Percentiles rank a stretch among this genome's conserved stretches.
Evolutionary conservation across 2,797 vertebrate species (phyloP).

Genomic region (Siniperca obscura): DNA sequence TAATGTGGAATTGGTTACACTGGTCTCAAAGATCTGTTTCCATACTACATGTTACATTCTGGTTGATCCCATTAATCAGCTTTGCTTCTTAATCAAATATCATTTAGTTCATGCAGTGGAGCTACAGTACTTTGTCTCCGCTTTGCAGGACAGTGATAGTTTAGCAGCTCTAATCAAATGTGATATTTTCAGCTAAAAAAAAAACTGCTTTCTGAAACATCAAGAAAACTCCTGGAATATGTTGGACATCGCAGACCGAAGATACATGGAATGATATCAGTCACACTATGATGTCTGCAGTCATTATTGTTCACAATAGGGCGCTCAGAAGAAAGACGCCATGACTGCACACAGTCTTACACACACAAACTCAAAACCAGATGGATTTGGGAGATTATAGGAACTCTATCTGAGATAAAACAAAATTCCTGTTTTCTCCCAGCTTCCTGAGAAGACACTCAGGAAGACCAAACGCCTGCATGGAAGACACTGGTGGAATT

Average conservation of each 20-base stretch:
- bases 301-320: slow-evolving; percentile 38
- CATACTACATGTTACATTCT: neutral
- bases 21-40: neutral
- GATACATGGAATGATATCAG: neutral
- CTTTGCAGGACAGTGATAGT: neutral
- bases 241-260: neutral
- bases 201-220: neutral
- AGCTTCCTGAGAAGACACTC: slow-evolving; percentile 58
- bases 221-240: neutral
- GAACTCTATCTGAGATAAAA: slow-evolving; percentile 73
- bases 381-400: slow-evolving; percentile 69
- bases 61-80: neutral
- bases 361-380: slow-evolving; percentile 55
- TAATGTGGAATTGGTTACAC: neutral
- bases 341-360: slow-evolving; percentile 38
- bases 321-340: slow-evolving; percentile 47
- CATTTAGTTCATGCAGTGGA: neutral
- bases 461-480: slow-evolving; percentile 31
- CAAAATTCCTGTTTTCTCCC: slow-evolving; percentile 58
- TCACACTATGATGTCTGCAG: neutral
- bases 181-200: neutral
- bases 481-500: slow-evolving; percentile 45
- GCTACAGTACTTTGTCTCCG: neutral
- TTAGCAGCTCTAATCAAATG: neutral
- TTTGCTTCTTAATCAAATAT: neutral